A percentile compares a stretch with the other conserved stretches of the same genome.
These are phyloP conservation scores for Mesorhabditis belari DNA, from an alignment of 2,888 invertebrate genomes.

Conservation along the genomic window DNA sequence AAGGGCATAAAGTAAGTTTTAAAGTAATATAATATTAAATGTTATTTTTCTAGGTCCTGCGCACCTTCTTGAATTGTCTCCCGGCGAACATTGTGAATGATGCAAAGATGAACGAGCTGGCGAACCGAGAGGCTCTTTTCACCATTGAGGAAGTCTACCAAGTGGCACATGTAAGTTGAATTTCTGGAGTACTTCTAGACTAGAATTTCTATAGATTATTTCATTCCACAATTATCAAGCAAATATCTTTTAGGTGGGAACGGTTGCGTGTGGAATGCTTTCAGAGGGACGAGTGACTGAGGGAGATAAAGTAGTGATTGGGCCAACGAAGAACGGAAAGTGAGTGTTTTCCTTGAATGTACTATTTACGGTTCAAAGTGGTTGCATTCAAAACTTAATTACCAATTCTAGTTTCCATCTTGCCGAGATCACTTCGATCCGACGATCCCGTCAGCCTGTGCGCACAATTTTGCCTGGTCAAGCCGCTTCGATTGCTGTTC, in stretches of 20 bases:
- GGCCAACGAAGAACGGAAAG: slow-evolving; percentile 53
- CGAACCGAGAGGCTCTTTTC: slow-evolving; percentile 58
- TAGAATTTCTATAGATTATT: not conserved
- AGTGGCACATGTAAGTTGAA: slow-evolving; percentile 61
- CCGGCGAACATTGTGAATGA: not conserved
- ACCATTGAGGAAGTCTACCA: slow-evolving; percentile 79
- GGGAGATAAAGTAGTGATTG: slow-evolving; percentile 62
- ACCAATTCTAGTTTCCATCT: slow-evolving; percentile 48
- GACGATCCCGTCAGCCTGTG: slow-evolving; percentile 77
- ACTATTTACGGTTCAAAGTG: too few species aligned
- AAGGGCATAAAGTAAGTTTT: too few species aligned
- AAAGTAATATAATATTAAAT: too few species aligned
- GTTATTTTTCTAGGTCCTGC: too few species aligned
- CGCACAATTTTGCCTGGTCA: slow-evolving; percentile 80
- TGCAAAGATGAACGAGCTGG: slow-evolving; percentile 15
- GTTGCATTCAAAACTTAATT: slow-evolving; percentile 1
- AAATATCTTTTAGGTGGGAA: slow-evolving; percentile 26
- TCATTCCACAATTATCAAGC: not conserved
- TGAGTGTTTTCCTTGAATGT: slow-evolving; percentile 6
- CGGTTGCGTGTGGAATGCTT: slow-evolving; percentile 56
- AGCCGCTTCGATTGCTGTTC: slow-evolving; percentile 75
- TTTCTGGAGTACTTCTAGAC: not conserved
- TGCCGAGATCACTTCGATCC: slow-evolving; percentile 68
- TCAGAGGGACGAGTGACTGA: slow-evolving; percentile 78
- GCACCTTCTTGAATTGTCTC: not conserved